phyloP scores from a whole-genome alignment of 2,888 invertebrate genomes.

The Ornithoptera priamus region DNA sequence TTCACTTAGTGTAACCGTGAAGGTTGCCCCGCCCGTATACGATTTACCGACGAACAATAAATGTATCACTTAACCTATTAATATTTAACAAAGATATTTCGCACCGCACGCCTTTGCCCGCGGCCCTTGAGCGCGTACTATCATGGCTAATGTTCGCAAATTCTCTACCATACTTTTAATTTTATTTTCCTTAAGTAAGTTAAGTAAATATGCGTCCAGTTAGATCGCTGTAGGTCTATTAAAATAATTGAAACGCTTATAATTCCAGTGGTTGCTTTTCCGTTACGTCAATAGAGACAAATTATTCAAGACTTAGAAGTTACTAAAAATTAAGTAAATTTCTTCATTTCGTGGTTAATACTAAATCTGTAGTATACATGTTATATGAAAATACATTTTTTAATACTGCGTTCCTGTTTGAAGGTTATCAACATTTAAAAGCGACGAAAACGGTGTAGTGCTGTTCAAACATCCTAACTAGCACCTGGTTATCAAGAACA shows the following conservation, averaged over 20 bases:
- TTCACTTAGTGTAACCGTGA: constrained; percentile 42
- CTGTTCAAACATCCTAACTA: no score
- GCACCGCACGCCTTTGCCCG: constrained; percentile 20
- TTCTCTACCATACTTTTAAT: constrained; percentile 12
- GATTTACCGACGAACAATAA: constrained; percentile 30
- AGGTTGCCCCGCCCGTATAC: constrained; percentile 36
- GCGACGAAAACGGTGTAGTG: no score
- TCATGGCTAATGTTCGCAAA: constrained; percentile 25
- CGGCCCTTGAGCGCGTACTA: constrained; percentile 28
- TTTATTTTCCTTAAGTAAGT: constrained; percentile 23
- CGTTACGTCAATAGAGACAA: not conserved
- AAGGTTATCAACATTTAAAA: no score
- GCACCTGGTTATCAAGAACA: no score
- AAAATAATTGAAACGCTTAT: not conserved
- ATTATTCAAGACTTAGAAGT: no score
- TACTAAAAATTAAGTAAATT: no score
- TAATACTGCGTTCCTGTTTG: no score
- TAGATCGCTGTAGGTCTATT: not conserved
- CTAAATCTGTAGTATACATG: no score
- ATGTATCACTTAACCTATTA: constrained; percentile 32
- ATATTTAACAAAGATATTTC: constrained; percentile 29
- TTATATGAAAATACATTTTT: no score
- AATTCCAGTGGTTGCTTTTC: not conserved
- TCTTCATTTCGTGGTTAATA: no score
- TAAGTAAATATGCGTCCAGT: not conserved